Conservation (phyloP, 2,888 invertebrate species). For the Autographa pulchrina region DNA sequence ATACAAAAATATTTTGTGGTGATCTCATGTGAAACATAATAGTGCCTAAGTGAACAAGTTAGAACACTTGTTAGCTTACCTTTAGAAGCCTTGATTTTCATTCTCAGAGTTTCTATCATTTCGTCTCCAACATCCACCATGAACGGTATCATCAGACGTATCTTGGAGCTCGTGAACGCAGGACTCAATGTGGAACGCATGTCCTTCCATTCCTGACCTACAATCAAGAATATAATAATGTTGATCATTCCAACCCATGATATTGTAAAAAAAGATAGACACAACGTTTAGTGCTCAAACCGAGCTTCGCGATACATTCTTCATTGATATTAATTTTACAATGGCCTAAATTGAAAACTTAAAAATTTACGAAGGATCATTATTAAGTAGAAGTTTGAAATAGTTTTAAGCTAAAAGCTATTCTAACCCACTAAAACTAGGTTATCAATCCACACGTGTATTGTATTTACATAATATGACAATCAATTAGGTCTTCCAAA, state of each 20-base stretch:
- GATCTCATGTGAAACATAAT: no score
- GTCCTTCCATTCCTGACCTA: slow-evolving; percentile 72
- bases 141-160: slow-evolving; percentile 76
- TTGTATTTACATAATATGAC: not conserved
- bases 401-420: not conserved
- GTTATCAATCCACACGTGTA: not conserved
- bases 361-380: no score
- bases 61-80: slow-evolving; percentile 53
- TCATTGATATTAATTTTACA: no score
- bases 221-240: not conserved
- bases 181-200: slow-evolving; percentile 81
- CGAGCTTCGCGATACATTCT: no score
- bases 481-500: not conserved
- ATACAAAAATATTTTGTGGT: no score
- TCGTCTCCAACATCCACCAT: slow-evolving; percentile 77
- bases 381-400: no score
- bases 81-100: slow-evolving; percentile 64
- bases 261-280: no score
- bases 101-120: slow-evolving; percentile 67
- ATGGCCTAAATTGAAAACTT: no score
- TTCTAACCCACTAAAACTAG: not conserved
- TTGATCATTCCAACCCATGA: no score
- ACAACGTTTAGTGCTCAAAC: no score
- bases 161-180: slow-evolving; percentile 85
- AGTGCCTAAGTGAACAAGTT: no score